Base-by-base conservation (phyloP, 2,888 invertebrate genomes). In the Drosophila demipolita region DNA sequence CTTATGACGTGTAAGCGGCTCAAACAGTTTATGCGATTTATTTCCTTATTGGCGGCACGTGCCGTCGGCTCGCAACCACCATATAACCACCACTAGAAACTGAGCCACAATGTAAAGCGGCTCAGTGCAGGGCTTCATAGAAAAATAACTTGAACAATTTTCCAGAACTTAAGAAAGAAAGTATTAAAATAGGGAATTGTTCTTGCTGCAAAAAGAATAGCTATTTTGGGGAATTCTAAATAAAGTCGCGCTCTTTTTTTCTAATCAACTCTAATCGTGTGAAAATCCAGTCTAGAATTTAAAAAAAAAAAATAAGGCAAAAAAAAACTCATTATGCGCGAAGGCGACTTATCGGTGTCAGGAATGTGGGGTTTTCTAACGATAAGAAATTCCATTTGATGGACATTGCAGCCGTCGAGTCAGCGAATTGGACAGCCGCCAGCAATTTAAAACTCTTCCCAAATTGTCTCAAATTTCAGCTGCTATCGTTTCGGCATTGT, bases 1-100 rank as follows among this genome's bases (percentile, higher is more conserved):
- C 88, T 85, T 87, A 85, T 89, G 82, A 87, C 78, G 85, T 82
- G 85, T 89, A 85, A 89, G 90, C 89, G 82, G 85, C 90, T 85
- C 78, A 73, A 87, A 75, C 85, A 75, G 88, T 85, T 85, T 80
- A 87, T 89, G 76, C 88, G 85, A 87, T 89, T 85, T 85, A 75
- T 75, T 87, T 82, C 80, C 87, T 89, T 85, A 89, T 85, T 89
- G 85, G 53, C 72, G 78, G 90, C 90, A 89, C 85, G 90, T 85
- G 85, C 85, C 88, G 60, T 26, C 11, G 12, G 29, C 57, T 36
- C 11, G 42, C 48, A 69, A 70, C 71, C 60, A 77, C 55, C 60
- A 66, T 50, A 49, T 48, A 45, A 64, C n/a, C n/a, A 38, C 45
- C 71, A 69, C 70, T 72, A 52, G 36, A 71, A 73, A 65, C 62